phyloP scores from a whole-genome alignment of 2,888 invertebrate species.

The Zaprionus obscuricornis region DNA sequence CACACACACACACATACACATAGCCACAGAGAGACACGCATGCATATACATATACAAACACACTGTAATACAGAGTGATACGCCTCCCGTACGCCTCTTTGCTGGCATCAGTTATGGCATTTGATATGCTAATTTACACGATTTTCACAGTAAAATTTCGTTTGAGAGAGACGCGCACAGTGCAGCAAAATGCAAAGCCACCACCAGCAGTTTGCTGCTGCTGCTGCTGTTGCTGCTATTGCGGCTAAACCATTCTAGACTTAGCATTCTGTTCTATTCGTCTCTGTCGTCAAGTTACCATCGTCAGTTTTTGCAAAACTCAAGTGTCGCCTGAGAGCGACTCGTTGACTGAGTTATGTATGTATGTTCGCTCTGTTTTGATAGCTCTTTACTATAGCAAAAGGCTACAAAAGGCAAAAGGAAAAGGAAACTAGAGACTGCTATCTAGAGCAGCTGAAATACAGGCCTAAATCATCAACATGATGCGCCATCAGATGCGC shows the following conservation, averaged over 20 bases:
- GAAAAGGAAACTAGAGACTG: too few relatives aligned
- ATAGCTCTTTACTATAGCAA: constrained; percentile 30
- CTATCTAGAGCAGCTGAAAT: too few relatives aligned
- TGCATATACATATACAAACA: constrained; percentile 8
- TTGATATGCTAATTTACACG: constrained; percentile 79
- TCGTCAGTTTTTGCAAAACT: constrained; percentile 28
- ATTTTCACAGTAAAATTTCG: constrained; percentile 46
- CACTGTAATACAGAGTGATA: constrained; percentile 7
- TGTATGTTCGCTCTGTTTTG: constrained; percentile 51
- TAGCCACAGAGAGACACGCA: constrained; percentile 6
- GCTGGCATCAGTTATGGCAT: constrained; percentile 60
- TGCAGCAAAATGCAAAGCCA: constrained; percentile 43
- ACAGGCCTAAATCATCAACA: too few relatives aligned
- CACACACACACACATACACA: constrained; percentile 29
- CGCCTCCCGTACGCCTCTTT: constrained; percentile 25
- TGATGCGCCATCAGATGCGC: too few relatives aligned
- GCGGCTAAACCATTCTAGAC: constrained; percentile 21
- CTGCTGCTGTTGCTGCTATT: constrained; percentile 9
- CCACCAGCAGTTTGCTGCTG: constrained; percentile 40
- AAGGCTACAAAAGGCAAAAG: too few relatives aligned
- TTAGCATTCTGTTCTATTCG: constrained; percentile 19
- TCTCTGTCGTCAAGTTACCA: constrained; percentile 1
- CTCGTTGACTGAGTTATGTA: constrained; percentile 29
- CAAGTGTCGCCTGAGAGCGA: constrained; percentile 48
- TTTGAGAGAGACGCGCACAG: constrained; percentile 30